Percentiles rank a stretch among this genome's conserved stretches.
Conservation (phyloP, 2,888 invertebrate species). For the Rotaria sp. region DNA sequence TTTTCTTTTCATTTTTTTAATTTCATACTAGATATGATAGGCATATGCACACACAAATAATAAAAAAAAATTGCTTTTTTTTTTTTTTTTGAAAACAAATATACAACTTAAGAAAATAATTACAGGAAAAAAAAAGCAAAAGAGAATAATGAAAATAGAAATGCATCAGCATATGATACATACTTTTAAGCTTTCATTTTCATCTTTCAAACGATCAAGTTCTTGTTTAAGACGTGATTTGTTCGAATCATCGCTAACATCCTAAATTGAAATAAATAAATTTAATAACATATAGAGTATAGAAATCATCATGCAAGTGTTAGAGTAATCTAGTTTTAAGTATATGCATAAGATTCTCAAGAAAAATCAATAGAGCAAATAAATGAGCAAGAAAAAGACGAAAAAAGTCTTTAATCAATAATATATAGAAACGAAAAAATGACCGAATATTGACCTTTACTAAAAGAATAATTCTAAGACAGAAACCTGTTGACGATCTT, state of each 20-base stretch:
- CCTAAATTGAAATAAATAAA: neutral
- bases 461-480: neutral
- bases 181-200: constrained; percentile 19
- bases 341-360: too few species aligned
- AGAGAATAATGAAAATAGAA: too few species aligned
- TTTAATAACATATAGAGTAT: neutral
- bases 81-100: too few species aligned
- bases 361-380: too few species aligned
- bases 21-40: neutral
- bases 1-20: neutral
- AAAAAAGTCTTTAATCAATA: too few species aligned
- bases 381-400: too few species aligned
- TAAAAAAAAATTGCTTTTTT: neutral
- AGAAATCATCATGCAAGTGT: too few species aligned
- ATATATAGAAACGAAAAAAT: too few species aligned
- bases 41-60: neutral
- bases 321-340: too few species aligned
- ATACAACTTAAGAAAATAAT: too few species aligned
- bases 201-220: constrained; percentile 20
- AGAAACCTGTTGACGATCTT: constrained; percentile 4
- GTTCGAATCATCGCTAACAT: neutral
- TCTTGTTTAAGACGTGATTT: constrained; percentile 16
- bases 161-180: neutral
- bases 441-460: neutral
- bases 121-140: too few species aligned